Evolutionary conservation across 2,888 invertebrate genomes (phyloP), one percentile per base, ranked within the genome.

Genomic region (Erebia epiphron): DNA sequence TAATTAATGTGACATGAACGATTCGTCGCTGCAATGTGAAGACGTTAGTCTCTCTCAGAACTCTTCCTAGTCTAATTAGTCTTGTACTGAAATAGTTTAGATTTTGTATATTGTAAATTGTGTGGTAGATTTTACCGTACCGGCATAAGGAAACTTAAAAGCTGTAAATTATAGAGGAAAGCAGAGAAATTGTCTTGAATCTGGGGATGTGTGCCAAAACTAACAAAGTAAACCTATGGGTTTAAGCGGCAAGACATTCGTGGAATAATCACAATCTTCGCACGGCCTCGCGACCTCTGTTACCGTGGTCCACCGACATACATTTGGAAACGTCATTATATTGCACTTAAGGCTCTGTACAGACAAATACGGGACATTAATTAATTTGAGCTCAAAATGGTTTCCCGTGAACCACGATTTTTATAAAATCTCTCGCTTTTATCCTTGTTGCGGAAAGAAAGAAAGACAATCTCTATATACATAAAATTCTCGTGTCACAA

Each of bases 281-380:
- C 78, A 75, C 76, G 75, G 73, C 75, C 77, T 63, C 77, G 67
- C 75, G 74, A 73, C 75, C 76, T 69, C 71, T 75, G 76, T 75
- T 75, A 72, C 66, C 63, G 75, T 75, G 75, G 77, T 75, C 73
- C 72, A 75, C 68, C 72, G 73, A 75, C 77, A 75, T 63, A 78
- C 78, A 75, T 76, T 72, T 52, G 56, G 64, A 26, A 70, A 62
- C 52, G 62, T 70, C 69, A 73, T 70, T 77, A 74, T 76, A 74
- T 71, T 72, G 70, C 73, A 72, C 72, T 74, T 72, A 74, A 73
- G 71, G 71, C 35, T 60, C 16, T 46, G 56, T 35, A 57, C 57
- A 57, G 43, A 43, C 41, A 68, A 60, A 66, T n/a, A 62, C 14
- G 52, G 43, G n/a, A n/a, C n/a, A n/a, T n/a, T n/a, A n/a, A n/a